Conservation (phyloP, 2,888 invertebrate genomes). For the Limenitis camilla region DNA sequence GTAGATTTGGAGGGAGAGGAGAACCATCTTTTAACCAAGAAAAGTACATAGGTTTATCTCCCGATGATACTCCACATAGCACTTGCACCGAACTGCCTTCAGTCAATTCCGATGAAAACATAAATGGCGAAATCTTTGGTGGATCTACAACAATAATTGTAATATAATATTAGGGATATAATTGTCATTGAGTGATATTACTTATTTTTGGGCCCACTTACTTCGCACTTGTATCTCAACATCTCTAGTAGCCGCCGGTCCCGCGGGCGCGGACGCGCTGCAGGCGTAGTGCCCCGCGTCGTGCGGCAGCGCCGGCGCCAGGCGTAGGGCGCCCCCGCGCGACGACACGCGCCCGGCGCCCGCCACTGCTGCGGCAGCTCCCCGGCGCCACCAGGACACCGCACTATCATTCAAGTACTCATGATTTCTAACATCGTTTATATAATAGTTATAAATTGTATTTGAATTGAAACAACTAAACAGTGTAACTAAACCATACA, state of each 20-base stretch:
- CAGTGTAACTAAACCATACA: neutral
- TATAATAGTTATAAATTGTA: too few relatives aligned
- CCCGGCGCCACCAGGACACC: conserved; percentile 66
- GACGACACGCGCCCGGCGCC: conserved; percentile 60
- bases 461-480: neutral
- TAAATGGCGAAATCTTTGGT: conserved; percentile 90
- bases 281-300: conserved; percentile 87
- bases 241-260: conserved; percentile 79
- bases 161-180: neutral
- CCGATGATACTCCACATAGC: conserved; percentile 83
- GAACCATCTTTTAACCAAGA: conserved; percentile 79
- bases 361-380: conserved; percentile 56
- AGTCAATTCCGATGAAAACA: conserved; percentile 86
- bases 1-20: conserved; percentile 75
- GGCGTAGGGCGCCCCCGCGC: conserved; percentile 46
- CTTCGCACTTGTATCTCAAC: conserved; percentile 82
- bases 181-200: neutral
- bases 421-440: neutral
- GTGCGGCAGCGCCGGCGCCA: conserved; percentile 54
- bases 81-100: conserved; percentile 88
- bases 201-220: conserved; percentile 43
- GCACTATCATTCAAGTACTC: conserved; percentile 44
- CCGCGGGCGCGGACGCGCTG: conserved; percentile 80
- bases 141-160: conserved; percentile 69
- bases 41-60: conserved; percentile 80